These are phyloP conservation scores for Leptarthrus brevirostris DNA, from an alignment of 2,888 invertebrate genomes.

Conservation along the genomic window DNA sequence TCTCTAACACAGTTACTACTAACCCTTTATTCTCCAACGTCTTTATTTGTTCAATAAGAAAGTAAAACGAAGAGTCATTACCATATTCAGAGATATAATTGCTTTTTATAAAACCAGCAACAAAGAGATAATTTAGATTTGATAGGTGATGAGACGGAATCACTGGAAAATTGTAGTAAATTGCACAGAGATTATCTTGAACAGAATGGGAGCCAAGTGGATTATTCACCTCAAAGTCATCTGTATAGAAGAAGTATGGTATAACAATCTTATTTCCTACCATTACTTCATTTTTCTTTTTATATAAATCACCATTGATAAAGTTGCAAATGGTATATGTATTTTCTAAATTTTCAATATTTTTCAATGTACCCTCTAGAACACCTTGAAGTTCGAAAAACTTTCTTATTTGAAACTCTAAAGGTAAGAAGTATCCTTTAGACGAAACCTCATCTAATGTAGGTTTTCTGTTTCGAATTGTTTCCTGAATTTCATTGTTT, in stretches of 20 bases:
- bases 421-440: background rate
- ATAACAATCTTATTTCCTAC: background rate
- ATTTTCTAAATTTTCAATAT: background rate
- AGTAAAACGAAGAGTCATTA: background rate
- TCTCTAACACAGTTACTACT: background rate
- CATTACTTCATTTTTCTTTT: too few relatives aligned
- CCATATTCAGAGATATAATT: background rate
- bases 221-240: constrained; percentile 49
- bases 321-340: background rate
- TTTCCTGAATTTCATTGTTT: background rate
- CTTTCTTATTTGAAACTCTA: background rate
- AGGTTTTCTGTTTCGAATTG: background rate
- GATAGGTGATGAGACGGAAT: background rate
- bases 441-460: background rate
- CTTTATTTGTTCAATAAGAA: background rate
- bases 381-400: background rate
- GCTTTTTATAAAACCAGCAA: background rate
- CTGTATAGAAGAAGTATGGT: constrained; percentile 14
- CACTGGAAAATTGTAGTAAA: background rate
- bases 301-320: background rate
- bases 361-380: background rate
- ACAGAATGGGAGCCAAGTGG: constrained; percentile 31
- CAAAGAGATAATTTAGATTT: background rate
- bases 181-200: background rate
- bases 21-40: background rate